Evolutionary conservation across 2,113 vertebrate genomes (phyloP), one percentile per base, ranked within the genome.

Genomic region (Isichthys henryi): DNA sequence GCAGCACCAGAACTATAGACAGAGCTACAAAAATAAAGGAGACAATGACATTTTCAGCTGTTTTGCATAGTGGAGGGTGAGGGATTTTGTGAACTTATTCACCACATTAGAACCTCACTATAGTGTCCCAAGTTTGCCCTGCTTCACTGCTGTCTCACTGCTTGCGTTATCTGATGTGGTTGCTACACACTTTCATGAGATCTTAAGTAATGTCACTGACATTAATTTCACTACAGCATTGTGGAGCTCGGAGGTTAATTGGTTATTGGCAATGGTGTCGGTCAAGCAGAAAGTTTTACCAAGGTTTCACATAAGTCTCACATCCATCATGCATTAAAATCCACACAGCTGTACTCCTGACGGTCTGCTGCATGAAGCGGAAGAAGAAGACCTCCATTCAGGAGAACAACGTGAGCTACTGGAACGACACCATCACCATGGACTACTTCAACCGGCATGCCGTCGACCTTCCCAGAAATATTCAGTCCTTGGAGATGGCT

Each of bases 341-440:
- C 93, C 91, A 90, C 43, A 88, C 93, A 99, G 98, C 98, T 21
- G 97, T 99, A 92, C 91, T 99, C 92, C 93, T 99, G 95, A 99
- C 98, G 0, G 97, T 99, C 92, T 99, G 98, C 95, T 99, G 98
- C 93, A 97, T 99, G 97, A 96, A 95, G 93, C 97, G 96, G 94
- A 99, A 96, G 96, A 99, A 97, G 94, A 99, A 99, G 95, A 96
- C 97, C 0, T 95, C 98, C 70, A 97, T 96, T 94, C 98, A 98
- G 3, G 98, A 99, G 95, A 99, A 97, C 94, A 99, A 98, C 93
- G 95, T 99, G 95, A 99, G 98, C 95, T 99, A 99, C 92, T 99
- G 98, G 98, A 99, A 99, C 95, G 98, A 99, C 6, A 97, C 98
- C 92, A 99, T 99, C 94, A 99, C 98, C 92, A 99, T 99, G 98